Conservation (phyloP, 1,140 invertebrate genomes). For the Cyclargus thomasi region DNA sequence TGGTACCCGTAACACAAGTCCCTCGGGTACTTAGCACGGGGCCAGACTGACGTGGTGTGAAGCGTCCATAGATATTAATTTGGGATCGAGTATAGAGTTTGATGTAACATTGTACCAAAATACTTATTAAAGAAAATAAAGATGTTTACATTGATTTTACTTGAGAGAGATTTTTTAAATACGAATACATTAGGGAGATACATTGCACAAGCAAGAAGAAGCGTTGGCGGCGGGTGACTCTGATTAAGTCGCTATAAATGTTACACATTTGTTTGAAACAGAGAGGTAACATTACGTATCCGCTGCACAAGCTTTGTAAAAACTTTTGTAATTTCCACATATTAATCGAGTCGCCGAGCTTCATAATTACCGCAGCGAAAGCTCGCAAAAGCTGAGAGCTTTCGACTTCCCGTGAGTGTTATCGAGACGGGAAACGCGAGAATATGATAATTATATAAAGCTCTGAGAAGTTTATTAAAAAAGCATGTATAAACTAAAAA, state of each 20-base stretch:
- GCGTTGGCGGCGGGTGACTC: neutral
- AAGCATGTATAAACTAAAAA: neutral
- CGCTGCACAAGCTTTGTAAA: neutral
- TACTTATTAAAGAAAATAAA: no score
- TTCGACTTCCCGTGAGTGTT: neutral
- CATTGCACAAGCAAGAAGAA: no score
- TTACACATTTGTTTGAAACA: neutral
- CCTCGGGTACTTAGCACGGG: no score
- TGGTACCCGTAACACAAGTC: no score
- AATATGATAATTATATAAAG: neutral
- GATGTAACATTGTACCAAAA: no score
- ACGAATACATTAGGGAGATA: no score
- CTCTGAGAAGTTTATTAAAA: neutral
- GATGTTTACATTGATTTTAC: no score
- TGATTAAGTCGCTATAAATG: neutral
- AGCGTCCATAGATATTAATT: no score
- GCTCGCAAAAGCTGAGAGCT: neutral
- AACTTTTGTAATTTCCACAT: conserved; percentile 5
- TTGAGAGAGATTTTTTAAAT: no score
- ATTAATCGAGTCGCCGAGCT: neutral
- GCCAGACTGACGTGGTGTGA: no score
- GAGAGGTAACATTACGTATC: neutral
- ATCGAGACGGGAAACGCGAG: neutral
- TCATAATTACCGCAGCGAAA: conserved; percentile 1
- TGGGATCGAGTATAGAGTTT: no score